These are phyloP conservation scores for Eupithecia tripunctaria DNA, from an alignment of 2,888 invertebrate species.

Conservation along the genomic window DNA sequence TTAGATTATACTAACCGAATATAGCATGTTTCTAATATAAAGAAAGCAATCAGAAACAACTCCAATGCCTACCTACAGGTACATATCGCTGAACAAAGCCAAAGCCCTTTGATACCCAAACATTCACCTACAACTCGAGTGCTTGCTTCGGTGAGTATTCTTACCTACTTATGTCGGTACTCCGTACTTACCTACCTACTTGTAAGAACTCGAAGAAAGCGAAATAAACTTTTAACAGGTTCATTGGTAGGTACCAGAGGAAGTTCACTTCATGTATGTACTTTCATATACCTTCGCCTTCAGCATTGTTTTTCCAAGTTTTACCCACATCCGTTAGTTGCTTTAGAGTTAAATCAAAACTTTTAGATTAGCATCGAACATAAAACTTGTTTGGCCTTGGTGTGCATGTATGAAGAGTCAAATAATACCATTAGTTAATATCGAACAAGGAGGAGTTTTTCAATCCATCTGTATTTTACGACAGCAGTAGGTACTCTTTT, in stretches of 20 bases:
- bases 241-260: not conserved
- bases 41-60: not conserved
- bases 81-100: not conserved
- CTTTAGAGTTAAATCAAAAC: not conserved
- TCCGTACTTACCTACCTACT: not conserved
- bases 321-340: not conserved
- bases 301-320: not conserved
- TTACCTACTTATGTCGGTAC: not conserved
- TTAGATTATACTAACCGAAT: no score
- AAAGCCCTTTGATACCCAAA: constrained; percentile 1
- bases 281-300: not conserved
- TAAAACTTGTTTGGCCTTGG: no score
- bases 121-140: not conserved
- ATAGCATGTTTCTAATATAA: not conserved
- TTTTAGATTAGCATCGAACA: no score
- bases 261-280: not conserved
- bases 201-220: not conserved
- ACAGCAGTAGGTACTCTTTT: no score
- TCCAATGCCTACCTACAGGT: not conserved
- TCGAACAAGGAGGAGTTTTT: no score
- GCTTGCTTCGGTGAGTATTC: not conserved
- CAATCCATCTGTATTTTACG: no score
- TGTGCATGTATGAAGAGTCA: no score
- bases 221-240: constrained; percentile 6
- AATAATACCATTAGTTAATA: no score